Conservation (phyloP, 1,140 invertebrate species). For the Drosophila sproati region DNA sequence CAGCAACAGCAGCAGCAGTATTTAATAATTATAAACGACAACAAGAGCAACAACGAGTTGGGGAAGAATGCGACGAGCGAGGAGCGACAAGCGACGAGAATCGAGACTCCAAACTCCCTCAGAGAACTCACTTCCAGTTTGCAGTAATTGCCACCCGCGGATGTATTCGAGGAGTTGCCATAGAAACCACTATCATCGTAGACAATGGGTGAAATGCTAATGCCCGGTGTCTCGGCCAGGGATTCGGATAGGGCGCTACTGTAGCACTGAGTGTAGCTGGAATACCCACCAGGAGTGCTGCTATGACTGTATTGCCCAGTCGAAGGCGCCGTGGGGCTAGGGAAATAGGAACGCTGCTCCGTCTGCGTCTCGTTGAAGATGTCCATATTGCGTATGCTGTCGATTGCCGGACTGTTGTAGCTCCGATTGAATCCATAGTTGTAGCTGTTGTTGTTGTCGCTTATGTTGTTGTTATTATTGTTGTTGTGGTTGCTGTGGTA, state of each 20-base stretch:
- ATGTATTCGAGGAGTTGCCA: conserved; percentile 1
- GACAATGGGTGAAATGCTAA: conserved; percentile 60
- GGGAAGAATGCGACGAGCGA: conserved; percentile 4
- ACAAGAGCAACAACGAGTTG: conserved; percentile 22
- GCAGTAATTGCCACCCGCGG: conserved; percentile 43
- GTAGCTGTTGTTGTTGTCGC: conserved; percentile 36
- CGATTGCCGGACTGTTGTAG: conserved; percentile 54
- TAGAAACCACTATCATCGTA: conserved; percentile 24
- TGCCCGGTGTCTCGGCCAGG: conserved; percentile 71
- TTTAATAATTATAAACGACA: conserved; percentile 9
- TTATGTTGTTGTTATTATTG: conserved; percentile 29
- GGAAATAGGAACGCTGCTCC: conserved; percentile 40
- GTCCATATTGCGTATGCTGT: conserved; percentile 75
- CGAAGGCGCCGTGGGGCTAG: conserved; percentile 54
- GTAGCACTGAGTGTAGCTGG: conserved; percentile 63
- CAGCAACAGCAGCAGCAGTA: conserved; percentile 1
- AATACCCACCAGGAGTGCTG: conserved; percentile 50
- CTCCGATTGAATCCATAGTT: conserved; percentile 36
- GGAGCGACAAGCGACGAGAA: conserved; percentile 13
- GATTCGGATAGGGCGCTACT: conserved; percentile 76
- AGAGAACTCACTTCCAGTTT: conserved; percentile 79
- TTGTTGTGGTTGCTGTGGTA: conserved; percentile 37
- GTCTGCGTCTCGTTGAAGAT: conserved; percentile 48
- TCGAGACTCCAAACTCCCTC: not conserved
- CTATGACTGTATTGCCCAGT: conserved; percentile 35